Evolutionary conservation across 2,888 invertebrate genomes (phyloP).

Genomic region (Aphrophora alni): DNA sequence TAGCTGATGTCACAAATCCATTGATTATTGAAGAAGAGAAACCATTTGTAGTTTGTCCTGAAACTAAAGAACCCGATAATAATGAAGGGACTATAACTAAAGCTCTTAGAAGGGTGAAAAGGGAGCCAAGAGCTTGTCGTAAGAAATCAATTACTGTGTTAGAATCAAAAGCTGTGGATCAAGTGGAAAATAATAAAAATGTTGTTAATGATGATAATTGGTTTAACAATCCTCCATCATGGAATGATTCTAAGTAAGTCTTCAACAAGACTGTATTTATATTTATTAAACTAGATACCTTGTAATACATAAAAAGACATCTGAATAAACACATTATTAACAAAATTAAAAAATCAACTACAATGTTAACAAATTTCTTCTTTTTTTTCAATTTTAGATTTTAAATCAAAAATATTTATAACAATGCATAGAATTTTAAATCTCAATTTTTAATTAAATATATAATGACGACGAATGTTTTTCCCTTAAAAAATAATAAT

Average conservation of each 20-base stretch:
- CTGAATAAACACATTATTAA: no score
- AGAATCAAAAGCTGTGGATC: background rate
- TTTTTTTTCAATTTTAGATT: no score
- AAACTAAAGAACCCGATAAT: background rate
- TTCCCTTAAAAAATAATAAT: no score
- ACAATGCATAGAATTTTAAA: no score
- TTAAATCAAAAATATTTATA: no score
- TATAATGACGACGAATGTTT: no score
- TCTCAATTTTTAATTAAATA: no score
- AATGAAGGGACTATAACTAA: conserved; percentile 11
- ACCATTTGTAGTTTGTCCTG: background rate
- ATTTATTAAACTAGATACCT: no score
- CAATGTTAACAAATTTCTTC: no score
- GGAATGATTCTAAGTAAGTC: background rate
- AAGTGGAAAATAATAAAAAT: background rate
- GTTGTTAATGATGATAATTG: background rate
- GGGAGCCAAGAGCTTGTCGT: background rate
- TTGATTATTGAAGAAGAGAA: background rate
- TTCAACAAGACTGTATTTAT: no score
- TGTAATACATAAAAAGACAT: no score
- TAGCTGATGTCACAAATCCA: background rate
- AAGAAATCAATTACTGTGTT: background rate
- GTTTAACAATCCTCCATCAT: background rate
- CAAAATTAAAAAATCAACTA: no score
- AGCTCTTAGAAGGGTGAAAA: conserved; percentile 26